These are phyloP conservation scores for Amyelois transitella DNA, from an alignment of 1,140 invertebrate species.

Conservation along the genomic window DNA sequence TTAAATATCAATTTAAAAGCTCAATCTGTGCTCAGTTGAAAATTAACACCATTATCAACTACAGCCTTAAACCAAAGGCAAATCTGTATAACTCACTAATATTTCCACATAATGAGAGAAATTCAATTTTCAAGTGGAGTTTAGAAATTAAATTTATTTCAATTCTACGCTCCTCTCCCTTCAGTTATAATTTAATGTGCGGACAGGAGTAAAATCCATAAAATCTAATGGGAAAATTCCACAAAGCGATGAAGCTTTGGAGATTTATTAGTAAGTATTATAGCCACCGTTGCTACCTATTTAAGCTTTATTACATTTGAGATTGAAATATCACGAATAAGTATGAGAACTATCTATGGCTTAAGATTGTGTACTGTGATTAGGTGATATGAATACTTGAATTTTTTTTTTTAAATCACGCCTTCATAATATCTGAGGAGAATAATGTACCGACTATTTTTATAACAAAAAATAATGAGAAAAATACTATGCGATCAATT, in stretches of 20 bases:
- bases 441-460: too few relatives aligned
- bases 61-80: background rate
- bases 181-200: constrained; percentile 63
- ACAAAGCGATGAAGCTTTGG: constrained; percentile 38
- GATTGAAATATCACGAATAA: constrained; percentile 15
- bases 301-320: constrained; percentile 33
- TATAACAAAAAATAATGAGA: too few relatives aligned
- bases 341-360: background rate
- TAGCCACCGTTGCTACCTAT: constrained; percentile 29
- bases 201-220: constrained; percentile 61
- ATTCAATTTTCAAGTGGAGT: constrained; percentile 10
- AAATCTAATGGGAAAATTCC: constrained; percentile 65
- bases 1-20: background rate
- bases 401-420: background rate
- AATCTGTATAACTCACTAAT: constrained; percentile 9
- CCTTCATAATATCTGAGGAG: too few relatives aligned
- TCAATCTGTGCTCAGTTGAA: background rate
- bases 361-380: background rate
- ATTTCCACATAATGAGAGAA: constrained; percentile 9
- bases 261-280: constrained; percentile 55
- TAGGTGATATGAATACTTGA: background rate
- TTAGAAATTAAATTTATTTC: constrained; percentile 56
- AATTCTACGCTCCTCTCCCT: constrained; percentile 45
- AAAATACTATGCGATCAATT: too few relatives aligned
- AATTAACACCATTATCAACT: background rate